Base-by-base conservation (phyloP, 2,113 vertebrate genomes). In the Geococcyx californianus region DNA sequence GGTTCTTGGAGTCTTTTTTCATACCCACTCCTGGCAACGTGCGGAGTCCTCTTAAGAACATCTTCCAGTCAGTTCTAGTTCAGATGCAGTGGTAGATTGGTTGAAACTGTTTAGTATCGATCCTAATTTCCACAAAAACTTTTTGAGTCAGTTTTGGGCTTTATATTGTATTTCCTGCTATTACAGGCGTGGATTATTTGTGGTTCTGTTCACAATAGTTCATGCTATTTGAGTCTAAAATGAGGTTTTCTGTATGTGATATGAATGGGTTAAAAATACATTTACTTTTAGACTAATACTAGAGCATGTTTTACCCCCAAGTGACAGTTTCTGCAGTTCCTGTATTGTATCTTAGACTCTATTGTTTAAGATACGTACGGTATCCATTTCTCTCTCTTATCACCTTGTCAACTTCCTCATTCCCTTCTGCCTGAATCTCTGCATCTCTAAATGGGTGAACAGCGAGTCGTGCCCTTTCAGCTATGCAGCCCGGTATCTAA, bases 381-480 rank as follows among this genome's bases (percentile, higher is more conserved):
- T 79, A 74, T 1, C 20, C 7, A 45, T 93, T 88, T 91, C 33
- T 81, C 13, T 77, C 28, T 82, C 19, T 73, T 58, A 55, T 34
- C 44, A 67, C 38, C 7, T 26, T 52, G 24, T 78, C 49, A 79
- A 89, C 62, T 70, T 84, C 54, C 73, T 87, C 13, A 5, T 92
- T 94, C 49, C 40, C 74, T 93, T 84, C 86, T 87, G 69, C 28
- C 56, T 70, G 68, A 77, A 59, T 84, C 80, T 77, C 42, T 83
- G 56, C 26, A 33, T 81, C 73, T 84, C 58, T 89, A 17, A 75
- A 44, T 68, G 34, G 28, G 7, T 86, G 89, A 86, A 34, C 7
- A 67, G 42, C 24, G 63, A 66, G 56, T 55, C 6, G 1, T 90
- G 80, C 42, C 76, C 86, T 62, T 8, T 63, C 68, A 92, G 52